A percentile compares a stretch with the other conserved stretches of the same genome.
These are phyloP conservation scores for Cremastobaeus sp. DNA, from an alignment of 2,888 invertebrate genomes.

Conservation along the genomic window DNA sequence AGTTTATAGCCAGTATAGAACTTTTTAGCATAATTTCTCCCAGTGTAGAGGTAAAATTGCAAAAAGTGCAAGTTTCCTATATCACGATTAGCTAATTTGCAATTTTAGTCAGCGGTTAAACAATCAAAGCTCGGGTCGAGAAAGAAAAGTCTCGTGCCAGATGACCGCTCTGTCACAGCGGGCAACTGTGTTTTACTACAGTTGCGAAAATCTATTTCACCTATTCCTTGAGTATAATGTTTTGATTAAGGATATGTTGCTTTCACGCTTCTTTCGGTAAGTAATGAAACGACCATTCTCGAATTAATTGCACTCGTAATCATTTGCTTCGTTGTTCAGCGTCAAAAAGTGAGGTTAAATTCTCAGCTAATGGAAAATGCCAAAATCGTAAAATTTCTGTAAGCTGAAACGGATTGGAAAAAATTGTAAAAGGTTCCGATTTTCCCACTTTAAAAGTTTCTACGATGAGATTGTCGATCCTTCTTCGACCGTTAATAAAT, in stretches of 20 bases:
- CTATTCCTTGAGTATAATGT: constrained; percentile 33
- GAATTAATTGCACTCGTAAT: constrained; percentile 5
- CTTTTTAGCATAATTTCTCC: too few relatives aligned
- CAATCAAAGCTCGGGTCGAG: constrained; percentile 12
- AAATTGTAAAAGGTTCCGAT: background rate
- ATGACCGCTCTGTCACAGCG: constrained; percentile 9
- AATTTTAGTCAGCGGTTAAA: constrained; percentile 26
- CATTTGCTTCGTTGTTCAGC: too few relatives aligned
- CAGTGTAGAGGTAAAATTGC: too few relatives aligned
- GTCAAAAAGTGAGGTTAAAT: too few relatives aligned
- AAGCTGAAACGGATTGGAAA: too few relatives aligned
- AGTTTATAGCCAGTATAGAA: too few relatives aligned
- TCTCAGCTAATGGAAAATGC: too few relatives aligned
- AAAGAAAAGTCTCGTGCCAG: constrained; percentile 21
- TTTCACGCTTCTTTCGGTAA: constrained; percentile 21
- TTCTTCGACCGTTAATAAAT: constrained; percentile 33
- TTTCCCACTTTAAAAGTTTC: background rate
- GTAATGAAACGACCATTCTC: constrained; percentile 9
- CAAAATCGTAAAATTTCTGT: too few relatives aligned
- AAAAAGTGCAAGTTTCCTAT: too few relatives aligned
- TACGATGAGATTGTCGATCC: too few relatives aligned
- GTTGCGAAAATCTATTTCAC: constrained; percentile 29
- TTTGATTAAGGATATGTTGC: constrained; percentile 36
- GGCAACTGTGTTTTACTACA: constrained; percentile 45
- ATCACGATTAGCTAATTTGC: constrained; percentile 40